Conservation (phyloP, 2,888 invertebrate genomes). For the Emmelina monodactyla region DNA sequence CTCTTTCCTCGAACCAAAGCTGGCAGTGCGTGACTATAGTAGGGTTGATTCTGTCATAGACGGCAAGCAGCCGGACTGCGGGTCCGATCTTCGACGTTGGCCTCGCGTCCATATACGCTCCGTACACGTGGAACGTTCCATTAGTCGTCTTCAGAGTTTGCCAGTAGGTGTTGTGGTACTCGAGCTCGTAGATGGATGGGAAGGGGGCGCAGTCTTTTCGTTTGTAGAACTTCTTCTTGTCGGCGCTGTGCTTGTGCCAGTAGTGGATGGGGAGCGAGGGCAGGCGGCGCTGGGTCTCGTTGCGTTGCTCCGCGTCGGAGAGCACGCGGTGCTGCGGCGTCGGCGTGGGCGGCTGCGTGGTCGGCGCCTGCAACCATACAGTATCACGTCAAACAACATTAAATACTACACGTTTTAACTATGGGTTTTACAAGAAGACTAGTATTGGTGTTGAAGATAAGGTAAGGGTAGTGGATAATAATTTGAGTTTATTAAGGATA, state of each 20-base stretch:
- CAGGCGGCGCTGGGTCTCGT: slow-evolving; percentile 79
- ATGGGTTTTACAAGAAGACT: too few relatives aligned
- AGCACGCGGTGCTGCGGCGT: slow-evolving; percentile 37
- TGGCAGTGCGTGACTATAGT: slow-evolving; percentile 84
- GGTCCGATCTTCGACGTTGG: slow-evolving; percentile 81
- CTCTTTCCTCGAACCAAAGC: slow-evolving; percentile 87
- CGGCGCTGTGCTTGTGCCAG: slow-evolving; percentile 84
- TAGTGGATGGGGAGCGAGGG: slow-evolving; percentile 87
- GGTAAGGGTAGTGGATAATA: too few relatives aligned
- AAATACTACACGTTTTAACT: too few relatives aligned
- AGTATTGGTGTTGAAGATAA: too few relatives aligned
- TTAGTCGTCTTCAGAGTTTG: slow-evolving; percentile 83
- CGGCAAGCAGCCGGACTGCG: slow-evolving; percentile 83
- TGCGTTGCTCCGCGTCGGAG: slow-evolving; percentile 77
- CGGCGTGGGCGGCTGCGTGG: slow-evolving; percentile 18
- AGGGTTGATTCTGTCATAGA: slow-evolving; percentile 91
- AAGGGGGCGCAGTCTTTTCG: slow-evolving; percentile 83
- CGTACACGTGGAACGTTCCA: slow-evolving; percentile 90
- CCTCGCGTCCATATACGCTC: slow-evolving; percentile 87
- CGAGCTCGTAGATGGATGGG: slow-evolving; percentile 88
- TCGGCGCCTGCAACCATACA: slow-evolving; percentile 19
- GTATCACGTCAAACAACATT: too few relatives aligned
- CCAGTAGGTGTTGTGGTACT: slow-evolving; percentile 95
- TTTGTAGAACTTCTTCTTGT: slow-evolving; percentile 71
- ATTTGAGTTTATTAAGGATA: too few relatives aligned